These are phyloP conservation scores for Serilophus lunatus DNA, from an alignment of 2,113 vertebrate genomes.

Conservation along the genomic window DNA sequence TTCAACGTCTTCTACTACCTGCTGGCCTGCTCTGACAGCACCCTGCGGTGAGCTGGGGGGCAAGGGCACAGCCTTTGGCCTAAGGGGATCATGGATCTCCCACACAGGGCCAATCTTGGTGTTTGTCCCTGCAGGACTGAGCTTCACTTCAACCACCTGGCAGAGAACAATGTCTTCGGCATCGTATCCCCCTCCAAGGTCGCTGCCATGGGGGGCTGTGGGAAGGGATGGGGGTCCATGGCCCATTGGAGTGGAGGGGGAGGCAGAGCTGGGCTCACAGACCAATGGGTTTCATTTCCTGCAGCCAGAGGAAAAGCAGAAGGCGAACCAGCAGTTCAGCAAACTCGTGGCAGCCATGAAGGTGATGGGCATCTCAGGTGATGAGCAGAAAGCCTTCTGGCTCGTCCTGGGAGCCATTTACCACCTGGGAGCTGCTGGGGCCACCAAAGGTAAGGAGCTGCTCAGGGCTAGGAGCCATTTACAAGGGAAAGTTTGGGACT, in stretches of 20 bases:
- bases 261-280: background rate
- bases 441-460: conserved; percentile 87
- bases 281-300: background rate
- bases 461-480: background rate
- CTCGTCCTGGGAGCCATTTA: conserved; percentile 89
- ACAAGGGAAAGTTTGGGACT: rapidly evolving
- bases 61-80: rapidly evolving
- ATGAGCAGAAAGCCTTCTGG: conserved; percentile 91
- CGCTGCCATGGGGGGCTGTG: background rate
- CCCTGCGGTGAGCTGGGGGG: conserved; percentile 79
- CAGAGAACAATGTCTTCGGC: conserved; percentile 90
- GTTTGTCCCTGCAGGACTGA: conserved; percentile 83
- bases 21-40: conserved; percentile 87
- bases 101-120: background rate
- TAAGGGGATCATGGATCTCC: background rate
- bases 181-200: conserved; percentile 89
- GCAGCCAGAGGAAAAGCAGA: conserved; percentile 93
- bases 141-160: conserved; percentile 93
- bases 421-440: conserved; percentile 92
- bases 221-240: background rate
- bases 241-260: background rate
- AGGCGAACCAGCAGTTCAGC: conserved; percentile 88
- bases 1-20: conserved; percentile 96
- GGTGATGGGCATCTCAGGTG: conserved; percentile 86
- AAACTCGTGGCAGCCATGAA: conserved; percentile 97